phyloP scores from a whole-genome alignment of 2,113 vertebrate genomes.

The Sinocyclocheilus anophthalmus region DNA sequence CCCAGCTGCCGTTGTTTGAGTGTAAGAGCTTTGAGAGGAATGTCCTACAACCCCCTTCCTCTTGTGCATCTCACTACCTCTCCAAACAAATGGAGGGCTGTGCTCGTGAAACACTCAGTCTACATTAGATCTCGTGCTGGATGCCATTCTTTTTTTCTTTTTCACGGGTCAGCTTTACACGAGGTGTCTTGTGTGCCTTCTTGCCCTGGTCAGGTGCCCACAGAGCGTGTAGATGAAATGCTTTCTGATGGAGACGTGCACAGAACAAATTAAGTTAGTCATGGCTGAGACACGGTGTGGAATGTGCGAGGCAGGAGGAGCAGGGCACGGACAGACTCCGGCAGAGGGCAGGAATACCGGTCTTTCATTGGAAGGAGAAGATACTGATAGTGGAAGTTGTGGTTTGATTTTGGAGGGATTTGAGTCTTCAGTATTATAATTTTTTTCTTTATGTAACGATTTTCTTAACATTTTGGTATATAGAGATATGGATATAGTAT shows the following conservation, averaged over 20 bases:
- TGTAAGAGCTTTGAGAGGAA: constrained; percentile 22
- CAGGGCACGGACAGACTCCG: background rate
- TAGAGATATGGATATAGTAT: background rate
- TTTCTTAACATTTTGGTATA: background rate
- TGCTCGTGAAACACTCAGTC: constrained; percentile 27
- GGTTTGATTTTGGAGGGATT: background rate
- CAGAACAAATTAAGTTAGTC: constrained; percentile 79
- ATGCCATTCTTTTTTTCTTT: constrained; percentile 36
- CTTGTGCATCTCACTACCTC: constrained; percentile 25
- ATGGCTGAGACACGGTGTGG: constrained; percentile 75
- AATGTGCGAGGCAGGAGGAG: constrained; percentile 69
- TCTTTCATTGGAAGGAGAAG: background rate
- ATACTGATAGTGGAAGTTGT: background rate
- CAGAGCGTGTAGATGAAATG: constrained; percentile 45
- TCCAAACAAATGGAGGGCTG: constrained; percentile 11
- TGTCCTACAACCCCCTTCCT: constrained; percentile 13
- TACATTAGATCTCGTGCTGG: constrained; percentile 39
- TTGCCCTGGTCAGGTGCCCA: constrained; percentile 51
- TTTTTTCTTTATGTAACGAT: background rate
- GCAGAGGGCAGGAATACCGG: constrained; percentile 35
- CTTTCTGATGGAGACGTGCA: constrained; percentile 71
- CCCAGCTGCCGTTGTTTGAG: constrained; percentile 44
- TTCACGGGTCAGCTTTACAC: constrained; percentile 41
- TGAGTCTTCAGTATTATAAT: background rate
- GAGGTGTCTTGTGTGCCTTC: constrained; percentile 25